Percentiles rank a stretch among this genome's conserved stretches.
phyloP scores from a whole-genome alignment of 2,888 invertebrate species.

The Siphlonurus alternatus region DNA sequence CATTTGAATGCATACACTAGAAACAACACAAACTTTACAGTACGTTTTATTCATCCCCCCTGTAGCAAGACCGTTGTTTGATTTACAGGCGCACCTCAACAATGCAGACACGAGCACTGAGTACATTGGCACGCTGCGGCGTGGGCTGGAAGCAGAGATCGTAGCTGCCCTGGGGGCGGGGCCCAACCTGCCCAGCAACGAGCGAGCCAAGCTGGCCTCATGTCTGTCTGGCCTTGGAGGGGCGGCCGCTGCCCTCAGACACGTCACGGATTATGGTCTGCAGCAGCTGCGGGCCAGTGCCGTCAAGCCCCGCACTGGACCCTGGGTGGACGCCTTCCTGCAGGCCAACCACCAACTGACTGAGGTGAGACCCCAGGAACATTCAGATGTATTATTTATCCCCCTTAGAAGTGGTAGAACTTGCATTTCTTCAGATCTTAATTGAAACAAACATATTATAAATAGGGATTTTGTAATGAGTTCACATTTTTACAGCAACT shows the following conservation, averaged over 20 bases:
- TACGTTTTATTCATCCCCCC: too few species aligned
- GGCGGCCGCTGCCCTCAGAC: conserved; percentile 39
- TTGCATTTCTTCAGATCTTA: conserved; percentile 4
- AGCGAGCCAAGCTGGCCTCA: conserved; percentile 53
- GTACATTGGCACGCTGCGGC: conserved; percentile 72
- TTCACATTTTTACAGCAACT: too few species aligned
- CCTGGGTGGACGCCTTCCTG: conserved; percentile 67
- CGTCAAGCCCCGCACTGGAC: conserved; percentile 67
- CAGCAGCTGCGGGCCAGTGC: conserved; percentile 61
- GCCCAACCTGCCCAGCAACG: conserved; percentile 35
- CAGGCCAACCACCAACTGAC: conserved; percentile 58
- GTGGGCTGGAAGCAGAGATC: conserved; percentile 54
- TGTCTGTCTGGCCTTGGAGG: conserved; percentile 41
- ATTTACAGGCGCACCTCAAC: conserved; percentile 57
- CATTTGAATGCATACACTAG: too few species aligned
- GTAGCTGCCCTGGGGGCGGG: conserved; percentile 32
- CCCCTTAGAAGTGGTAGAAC: background rate
- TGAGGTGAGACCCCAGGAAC: conserved; percentile 37
- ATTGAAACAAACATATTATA: too few species aligned
- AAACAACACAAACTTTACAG: too few species aligned
- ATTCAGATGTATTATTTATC: background rate
- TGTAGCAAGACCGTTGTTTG: too few species aligned
- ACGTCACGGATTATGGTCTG: conserved; percentile 61
- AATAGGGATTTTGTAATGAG: too few species aligned
- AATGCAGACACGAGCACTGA: conserved; percentile 85